Evolutionary conservation across 53 echinoderm and acorn worm species (phyloP).

Genomic region (Luidia sarsii): DNA sequence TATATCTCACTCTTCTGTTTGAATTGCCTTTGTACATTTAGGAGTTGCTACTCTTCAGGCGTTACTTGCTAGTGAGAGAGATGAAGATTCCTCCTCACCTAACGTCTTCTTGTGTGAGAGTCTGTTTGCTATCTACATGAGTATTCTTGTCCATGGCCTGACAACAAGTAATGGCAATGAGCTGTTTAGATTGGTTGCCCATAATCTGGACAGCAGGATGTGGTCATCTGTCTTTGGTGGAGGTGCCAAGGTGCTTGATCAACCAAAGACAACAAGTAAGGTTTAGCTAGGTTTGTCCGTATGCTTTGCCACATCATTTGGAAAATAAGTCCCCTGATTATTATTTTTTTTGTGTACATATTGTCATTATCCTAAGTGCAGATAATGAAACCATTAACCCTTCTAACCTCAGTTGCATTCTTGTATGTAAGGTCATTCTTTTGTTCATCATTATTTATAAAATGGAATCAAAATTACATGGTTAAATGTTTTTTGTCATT

Average conservation of each 20-base stretch:
- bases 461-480: too few species aligned
- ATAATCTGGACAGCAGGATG: constrained; percentile 79
- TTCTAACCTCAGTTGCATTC: too few species aligned
- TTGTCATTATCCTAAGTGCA: too few species aligned
- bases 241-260: constrained; percentile 82
- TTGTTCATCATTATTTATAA: too few species aligned
- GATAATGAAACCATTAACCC: too few species aligned
- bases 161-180: constrained; percentile 76
- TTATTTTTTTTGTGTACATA: not conserved
- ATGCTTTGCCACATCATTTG: not conserved
- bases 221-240: constrained; percentile 99
- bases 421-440: too few species aligned
- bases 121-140: constrained; percentile 87
- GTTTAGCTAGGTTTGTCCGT: not conserved
- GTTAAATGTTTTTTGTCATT: too few species aligned
- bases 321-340: not conserved
- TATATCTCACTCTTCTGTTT: too few species aligned
- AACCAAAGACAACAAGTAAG: constrained; percentile 61
- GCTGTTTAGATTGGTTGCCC: constrained; percentile 84
- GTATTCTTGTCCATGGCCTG: constrained; percentile 82
- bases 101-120: constrained; percentile 96
- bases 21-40: too few species aligned
- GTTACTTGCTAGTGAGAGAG: constrained; percentile 81
- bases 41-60: constrained; percentile 91
- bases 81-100: constrained; percentile 81